These are phyloP conservation scores for Drosophila parvula DNA, from an alignment of 1,140 invertebrate genomes.

Conservation along the genomic window DNA sequence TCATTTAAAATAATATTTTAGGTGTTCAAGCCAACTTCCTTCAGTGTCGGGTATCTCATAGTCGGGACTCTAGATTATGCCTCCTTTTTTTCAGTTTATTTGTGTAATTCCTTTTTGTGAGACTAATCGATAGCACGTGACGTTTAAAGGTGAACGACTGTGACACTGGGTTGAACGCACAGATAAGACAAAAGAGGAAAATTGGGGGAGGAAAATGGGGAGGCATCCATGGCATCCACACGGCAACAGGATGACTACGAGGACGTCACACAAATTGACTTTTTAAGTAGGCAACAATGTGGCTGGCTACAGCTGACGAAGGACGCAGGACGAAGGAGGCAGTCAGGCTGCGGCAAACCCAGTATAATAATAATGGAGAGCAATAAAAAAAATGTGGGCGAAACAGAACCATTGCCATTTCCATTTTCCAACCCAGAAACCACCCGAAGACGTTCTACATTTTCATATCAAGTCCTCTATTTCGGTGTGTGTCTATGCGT, in stretches of 20 bases:
- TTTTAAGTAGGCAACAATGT: conserved; percentile 75
- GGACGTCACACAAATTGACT: conserved; percentile 73
- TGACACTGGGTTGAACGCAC: conserved; percentile 45
- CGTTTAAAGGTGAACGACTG: conserved; percentile 79
- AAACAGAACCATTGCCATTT: conserved; percentile 45
- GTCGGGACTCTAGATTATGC: not conserved
- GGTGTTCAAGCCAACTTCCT: no score
- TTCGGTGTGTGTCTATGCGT: conserved; percentile 15
- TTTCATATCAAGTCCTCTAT: conserved; percentile 40
- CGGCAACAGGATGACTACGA: conserved; percentile 52
- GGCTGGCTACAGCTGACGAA: conserved; percentile 43
- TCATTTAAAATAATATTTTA: not conserved
- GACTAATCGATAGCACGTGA: conserved; percentile 78
- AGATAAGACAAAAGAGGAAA: conserved; percentile 29
- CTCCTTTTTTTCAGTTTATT: conserved; percentile 3
- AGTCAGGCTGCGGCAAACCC: conserved; percentile 29
- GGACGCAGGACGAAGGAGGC: conserved; percentile 10
- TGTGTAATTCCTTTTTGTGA: conserved; percentile 17
- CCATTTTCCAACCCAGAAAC: conserved; percentile 26
- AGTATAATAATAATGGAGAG: conserved; percentile 70
- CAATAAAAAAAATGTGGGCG: conserved; percentile 65
- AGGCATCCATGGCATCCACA: conserved; percentile 20
- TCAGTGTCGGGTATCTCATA: not conserved
- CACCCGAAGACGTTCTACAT: conserved; percentile 47
- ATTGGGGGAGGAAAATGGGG: conserved; percentile 3